Percentiles rank a stretch among this genome's conserved stretches.
phyloP scores from a whole-genome alignment of 2,797 vertebrate species.

The Galagoides demidoff region DNA sequence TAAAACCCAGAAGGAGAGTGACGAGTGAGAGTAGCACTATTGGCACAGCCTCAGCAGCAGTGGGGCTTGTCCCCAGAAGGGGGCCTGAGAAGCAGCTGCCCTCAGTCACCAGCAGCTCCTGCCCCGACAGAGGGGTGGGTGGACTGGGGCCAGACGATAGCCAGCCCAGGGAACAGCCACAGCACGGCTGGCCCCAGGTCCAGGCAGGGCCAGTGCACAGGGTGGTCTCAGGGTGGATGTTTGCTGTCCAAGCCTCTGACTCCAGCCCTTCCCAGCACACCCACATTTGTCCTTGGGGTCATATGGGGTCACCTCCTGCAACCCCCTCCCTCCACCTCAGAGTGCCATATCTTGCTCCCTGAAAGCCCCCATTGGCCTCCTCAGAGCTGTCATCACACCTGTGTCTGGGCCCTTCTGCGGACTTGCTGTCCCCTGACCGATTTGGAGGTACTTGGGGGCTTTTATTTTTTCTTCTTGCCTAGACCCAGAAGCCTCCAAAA shows the following conservation, averaged over 20 bases:
- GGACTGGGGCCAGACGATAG: not conserved
- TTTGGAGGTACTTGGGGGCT: no score
- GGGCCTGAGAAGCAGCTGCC: not conserved
- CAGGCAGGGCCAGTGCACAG: not conserved
- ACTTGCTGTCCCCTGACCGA: not conserved
- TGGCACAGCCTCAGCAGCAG: not conserved
- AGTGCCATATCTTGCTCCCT: not conserved
- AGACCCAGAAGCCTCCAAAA: not conserved
- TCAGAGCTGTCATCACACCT: not conserved
- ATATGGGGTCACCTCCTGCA: not conserved
- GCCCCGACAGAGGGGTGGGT: rapidly evolving
- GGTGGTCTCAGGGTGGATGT: rapidly evolving
- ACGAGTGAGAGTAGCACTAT: not conserved
- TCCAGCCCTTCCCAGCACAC: not conserved
- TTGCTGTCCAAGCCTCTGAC: not conserved
- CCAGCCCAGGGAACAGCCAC: not conserved
- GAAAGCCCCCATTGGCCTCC: no score
- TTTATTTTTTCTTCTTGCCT: not conserved
- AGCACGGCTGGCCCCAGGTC: not conserved
- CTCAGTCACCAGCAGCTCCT: not conserved
- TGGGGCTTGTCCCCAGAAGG: not conserved
- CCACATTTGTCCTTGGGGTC: not conserved
- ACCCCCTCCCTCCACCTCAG: rapidly evolving
- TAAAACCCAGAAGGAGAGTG: not conserved
- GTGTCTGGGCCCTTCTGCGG: not conserved